Evolutionary conservation across 2,113 vertebrate genomes (phyloP).

Genomic region (Carettochelys insculpta): DNA sequence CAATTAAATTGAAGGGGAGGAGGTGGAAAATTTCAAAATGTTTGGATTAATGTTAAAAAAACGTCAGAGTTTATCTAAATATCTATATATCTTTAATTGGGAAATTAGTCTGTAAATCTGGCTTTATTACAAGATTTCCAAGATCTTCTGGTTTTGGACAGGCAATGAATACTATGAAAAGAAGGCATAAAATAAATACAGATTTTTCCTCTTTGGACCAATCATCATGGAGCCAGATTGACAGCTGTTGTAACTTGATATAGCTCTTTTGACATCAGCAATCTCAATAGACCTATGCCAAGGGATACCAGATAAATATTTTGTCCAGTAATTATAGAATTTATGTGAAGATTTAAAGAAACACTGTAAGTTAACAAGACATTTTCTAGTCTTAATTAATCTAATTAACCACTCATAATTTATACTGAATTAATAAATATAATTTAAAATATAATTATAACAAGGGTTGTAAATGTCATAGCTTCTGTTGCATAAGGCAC

Average conservation of each 20-base stretch:
- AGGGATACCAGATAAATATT: accelerated
- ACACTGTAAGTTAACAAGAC: not conserved
- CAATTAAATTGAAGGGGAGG: not conserved
- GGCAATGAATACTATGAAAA: not conserved
- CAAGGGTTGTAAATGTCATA: not conserved
- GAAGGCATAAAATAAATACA: not conserved
- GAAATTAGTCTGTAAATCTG: not conserved
- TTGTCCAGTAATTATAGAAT: accelerated
- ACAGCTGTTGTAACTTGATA: not conserved
- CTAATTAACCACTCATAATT: no score
- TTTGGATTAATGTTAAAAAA: not conserved
- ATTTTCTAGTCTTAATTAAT: not conserved
- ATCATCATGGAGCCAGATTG: not conserved
- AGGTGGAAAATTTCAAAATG: not conserved
- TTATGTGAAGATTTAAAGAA: not conserved
- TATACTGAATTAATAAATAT: no score
- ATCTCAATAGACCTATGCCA: not conserved
- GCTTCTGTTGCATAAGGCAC: not conserved
- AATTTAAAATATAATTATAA: not conserved
- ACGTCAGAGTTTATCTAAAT: not conserved
- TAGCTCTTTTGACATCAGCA: not conserved
- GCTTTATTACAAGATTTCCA: not conserved
- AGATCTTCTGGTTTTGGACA: not conserved
- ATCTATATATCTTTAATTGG: not conserved
- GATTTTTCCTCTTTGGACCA: not conserved